Percentiles rank a stretch among this genome's conserved stretches.
phyloP scores from a whole-genome alignment of 1,140 invertebrate genomes.

The Platorchestia sp. region DNA sequence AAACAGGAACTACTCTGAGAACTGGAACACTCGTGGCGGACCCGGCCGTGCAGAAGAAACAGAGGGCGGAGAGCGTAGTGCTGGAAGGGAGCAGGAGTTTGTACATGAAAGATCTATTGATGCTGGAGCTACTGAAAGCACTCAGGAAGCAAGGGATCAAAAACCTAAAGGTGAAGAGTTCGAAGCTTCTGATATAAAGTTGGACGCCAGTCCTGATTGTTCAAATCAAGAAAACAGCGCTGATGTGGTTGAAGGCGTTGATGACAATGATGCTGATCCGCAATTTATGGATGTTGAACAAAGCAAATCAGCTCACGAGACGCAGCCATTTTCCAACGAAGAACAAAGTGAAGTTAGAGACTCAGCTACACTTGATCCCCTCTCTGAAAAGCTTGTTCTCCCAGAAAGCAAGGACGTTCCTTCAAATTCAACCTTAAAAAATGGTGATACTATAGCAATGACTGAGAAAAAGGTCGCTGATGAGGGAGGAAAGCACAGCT shows the following conservation, averaged over 20 bases:
- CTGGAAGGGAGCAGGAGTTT: not conserved
- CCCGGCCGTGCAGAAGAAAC: not conserved
- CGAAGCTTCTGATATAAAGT: not conserved
- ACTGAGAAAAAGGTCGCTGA: not conserved
- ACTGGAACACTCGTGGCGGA: not conserved
- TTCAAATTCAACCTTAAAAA: not conserved
- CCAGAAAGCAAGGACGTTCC: not conserved
- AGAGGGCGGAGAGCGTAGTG: not conserved
- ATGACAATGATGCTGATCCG: not conserved
- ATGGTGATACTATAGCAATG: not conserved
- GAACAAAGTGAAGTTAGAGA: not conserved
- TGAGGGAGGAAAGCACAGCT: not conserved
- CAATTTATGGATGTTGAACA: not conserved
- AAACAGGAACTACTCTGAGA: not conserved
- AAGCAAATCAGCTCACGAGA: not conserved
- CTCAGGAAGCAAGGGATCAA: not conserved
- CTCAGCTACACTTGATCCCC: not conserved
- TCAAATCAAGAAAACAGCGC: too few species aligned
- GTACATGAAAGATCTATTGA: not conserved
- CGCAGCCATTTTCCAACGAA: not conserved
- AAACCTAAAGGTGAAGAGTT: not conserved
- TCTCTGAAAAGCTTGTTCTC: not conserved
- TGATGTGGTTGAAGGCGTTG: not conserved
- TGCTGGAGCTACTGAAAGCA: not conserved
- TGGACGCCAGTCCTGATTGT: not conserved